Evolutionary conservation across 53 echinoderm and acorn worm species (phyloP).

Genomic region (Crossaster papposus): DNA sequence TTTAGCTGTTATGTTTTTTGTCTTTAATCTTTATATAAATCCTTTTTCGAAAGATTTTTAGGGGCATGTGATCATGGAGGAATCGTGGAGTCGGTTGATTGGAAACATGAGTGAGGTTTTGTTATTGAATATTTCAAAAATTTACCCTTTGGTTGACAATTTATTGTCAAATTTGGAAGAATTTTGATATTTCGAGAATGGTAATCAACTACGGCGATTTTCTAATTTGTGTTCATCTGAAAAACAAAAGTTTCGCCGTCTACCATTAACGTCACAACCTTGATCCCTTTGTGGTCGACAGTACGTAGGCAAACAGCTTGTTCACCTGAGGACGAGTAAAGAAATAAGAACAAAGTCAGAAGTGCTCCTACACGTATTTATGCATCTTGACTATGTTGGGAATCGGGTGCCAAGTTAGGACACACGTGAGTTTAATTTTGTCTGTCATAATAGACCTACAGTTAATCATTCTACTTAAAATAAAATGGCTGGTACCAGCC

Average conservation of each 20-base stretch:
- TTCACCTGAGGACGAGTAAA: conserved; percentile 8
- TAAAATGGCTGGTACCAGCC: no score
- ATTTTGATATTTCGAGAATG: no score
- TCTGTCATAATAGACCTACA: no score
- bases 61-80: no score
- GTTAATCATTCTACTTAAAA: no score
- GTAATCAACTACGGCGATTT: not conserved
- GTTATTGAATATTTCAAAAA: no score
- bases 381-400: not conserved
- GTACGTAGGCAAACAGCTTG: conserved; percentile 17
- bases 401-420: no score
- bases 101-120: no score
- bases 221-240: conserved; percentile 23
- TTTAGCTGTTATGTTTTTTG: not conserved
- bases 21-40: not conserved
- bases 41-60: not conserved
- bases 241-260: conserved; percentile 30
- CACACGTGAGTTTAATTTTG: no score
- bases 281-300: not conserved
- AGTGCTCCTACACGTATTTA: not conserved
- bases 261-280: conserved; percentile 12
- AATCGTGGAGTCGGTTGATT: no score
- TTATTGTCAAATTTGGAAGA: no score
- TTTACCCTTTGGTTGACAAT: no score
- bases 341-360: not conserved